Percentiles rank a stretch among this genome's conserved stretches.
phyloP scores from a whole-genome alignment of 2,113 vertebrate species.

The Clarias magur region DNA sequence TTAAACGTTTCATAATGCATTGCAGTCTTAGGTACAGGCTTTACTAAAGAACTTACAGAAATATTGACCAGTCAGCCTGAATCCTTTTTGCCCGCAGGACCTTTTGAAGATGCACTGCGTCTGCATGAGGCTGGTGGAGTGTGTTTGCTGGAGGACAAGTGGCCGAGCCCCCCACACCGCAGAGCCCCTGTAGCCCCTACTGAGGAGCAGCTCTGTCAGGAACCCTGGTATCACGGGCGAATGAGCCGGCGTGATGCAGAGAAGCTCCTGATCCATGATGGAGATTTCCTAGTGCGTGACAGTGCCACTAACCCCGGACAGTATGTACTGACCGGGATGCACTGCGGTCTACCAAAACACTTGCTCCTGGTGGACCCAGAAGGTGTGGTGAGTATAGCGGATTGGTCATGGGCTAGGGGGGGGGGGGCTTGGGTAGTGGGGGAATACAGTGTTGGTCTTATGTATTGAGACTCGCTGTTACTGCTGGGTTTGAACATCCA shows the following conservation, averaged over 20 bases:
- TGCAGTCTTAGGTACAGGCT: not conserved
- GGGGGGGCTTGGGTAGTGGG: too few relatives aligned
- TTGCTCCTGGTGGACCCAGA: constrained; percentile 94
- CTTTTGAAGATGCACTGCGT: constrained; percentile 93
- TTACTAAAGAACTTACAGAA: not conserved
- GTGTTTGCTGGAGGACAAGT: constrained; percentile 79
- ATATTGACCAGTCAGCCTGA: not conserved
- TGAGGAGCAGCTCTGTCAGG: constrained; percentile 86
- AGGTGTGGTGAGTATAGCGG: constrained; percentile 87
- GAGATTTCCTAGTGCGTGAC: constrained; percentile 93
- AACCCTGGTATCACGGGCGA: constrained; percentile 93
- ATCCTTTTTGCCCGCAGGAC: constrained; percentile 70
- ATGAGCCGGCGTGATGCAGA: constrained; percentile 92
- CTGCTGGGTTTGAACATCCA: not conserved
- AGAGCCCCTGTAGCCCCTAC: constrained; percentile 88
- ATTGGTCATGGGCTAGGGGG: not conserved
- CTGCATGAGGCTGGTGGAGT: constrained; percentile 78
- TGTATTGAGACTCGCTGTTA: not conserved
- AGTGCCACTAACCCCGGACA: constrained; percentile 93
- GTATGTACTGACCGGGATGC: constrained; percentile 95
- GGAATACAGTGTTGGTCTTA: not conserved
- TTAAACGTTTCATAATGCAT: not conserved
- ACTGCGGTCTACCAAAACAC: constrained; percentile 89
- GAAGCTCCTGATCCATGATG: constrained; percentile 83
- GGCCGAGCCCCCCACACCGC: constrained; percentile 87